A percentile compares a stretch with the other conserved stretches of the same genome.
Evolutionary conservation across 2,797 vertebrate species (phyloP).

Genomic region (Xiphorhynchus erythropygius): DNA sequence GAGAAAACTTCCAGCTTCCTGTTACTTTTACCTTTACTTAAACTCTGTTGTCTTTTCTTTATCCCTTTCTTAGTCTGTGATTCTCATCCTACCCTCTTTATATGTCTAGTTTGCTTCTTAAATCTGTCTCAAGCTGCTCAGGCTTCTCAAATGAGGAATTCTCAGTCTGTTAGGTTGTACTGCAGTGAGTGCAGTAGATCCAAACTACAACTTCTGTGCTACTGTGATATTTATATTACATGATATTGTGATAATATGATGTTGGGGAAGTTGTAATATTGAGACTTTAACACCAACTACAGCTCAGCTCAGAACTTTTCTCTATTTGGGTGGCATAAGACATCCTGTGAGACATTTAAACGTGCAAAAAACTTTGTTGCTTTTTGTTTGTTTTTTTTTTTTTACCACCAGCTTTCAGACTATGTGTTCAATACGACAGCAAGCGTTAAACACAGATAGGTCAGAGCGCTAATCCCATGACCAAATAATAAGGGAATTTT

Average conservation of each 20-base stretch:
- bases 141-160: neutral
- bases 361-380: neutral
- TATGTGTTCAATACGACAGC: neutral
- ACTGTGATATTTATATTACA: neutral
- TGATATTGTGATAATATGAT: neutral
- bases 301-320: neutral
- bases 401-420: neutral
- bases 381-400: neutral
- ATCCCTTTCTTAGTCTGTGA: neutral
- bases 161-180: neutral
- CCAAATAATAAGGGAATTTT: neutral
- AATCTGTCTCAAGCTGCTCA: neutral
- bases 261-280: neutral
- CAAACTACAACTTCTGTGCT: neutral
- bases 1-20: neutral
- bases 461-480: neutral
- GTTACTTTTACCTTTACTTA: neutral
- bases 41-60: neutral
- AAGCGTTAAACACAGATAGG: neutral
- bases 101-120: neutral
- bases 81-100: neutral
- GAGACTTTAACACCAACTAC: neutral
- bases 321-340: neutral
- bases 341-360: neutral
- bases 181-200: neutral